Evolutionary conservation across 2,888 invertebrate species (phyloP), one percentile per base, ranked within the genome.

Genomic region (Eupeodes latifasciatus): DNA sequence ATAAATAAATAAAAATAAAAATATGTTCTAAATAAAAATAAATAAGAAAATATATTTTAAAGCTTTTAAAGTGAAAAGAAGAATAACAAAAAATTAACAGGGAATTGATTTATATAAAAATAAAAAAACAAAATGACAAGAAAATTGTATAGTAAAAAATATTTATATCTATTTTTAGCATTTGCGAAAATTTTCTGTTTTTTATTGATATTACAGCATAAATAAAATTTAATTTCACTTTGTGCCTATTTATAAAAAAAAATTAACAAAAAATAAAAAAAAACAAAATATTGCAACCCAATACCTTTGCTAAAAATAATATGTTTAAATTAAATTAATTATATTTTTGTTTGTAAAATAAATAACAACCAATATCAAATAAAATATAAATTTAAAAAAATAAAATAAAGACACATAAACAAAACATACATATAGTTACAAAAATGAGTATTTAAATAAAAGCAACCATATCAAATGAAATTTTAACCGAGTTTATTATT

Each of bases 201-300:
- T 82, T 81, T 78, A 27, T 81, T 40, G 75, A 81, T 69, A 78
- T 81, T 81, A 81, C 81, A 85, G 85, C 81, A 86, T 85, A 87
- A 88, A 91, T 89, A 74, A 79, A 71, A 71, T 78, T 76, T 89
- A 40, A 89, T 85, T 89, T 89, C 89, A 89, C 89, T 89, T 89
- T 89, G 89, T 89, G 89, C 89, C 89, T 89, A 85, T 88, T 77
- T 78, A 88, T 57, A 61, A 81, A 53, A 69, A 83, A 53, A 64
- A 53, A 64, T 27, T 27, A 27, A 27, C 3, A 27, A 27, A 71
- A 59, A 59, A 44, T 51, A 53, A 67, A 27, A n/a, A n/a, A 44
- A 53, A 34, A 57, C 27, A 57, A 51, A 53, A 66, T n/a, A 61
- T 76, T 77, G 76, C 36, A 57, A 84, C 67, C 69, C 81, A 66